phyloP scores from a whole-genome alignment of 2,888 invertebrate genomes.

The Pycnomerus fuliginosus region DNA sequence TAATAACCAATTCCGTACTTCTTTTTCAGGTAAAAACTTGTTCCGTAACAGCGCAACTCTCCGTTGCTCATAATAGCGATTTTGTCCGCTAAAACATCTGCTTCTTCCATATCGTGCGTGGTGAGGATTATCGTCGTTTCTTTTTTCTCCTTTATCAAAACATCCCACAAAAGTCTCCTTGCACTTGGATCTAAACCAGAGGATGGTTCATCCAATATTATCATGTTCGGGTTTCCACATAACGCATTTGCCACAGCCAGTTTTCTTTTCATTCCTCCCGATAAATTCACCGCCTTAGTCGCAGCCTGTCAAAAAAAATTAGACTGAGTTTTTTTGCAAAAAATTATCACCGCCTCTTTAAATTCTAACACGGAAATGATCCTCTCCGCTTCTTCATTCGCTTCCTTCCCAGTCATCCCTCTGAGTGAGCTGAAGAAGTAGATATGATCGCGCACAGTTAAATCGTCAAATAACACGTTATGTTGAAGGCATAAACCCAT shows the following conservation, averaged over 20 bases:
- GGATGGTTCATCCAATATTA: conserved; percentile 69
- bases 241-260: conserved; percentile 70
- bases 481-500: conserved; percentile 78
- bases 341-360: conserved; percentile 21
- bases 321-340: not conserved
- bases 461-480: conserved; percentile 72
- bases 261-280: conserved; percentile 73
- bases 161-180: conserved; percentile 73
- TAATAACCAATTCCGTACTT: conserved; percentile 79
- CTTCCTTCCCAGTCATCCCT: conserved; percentile 43
- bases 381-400: conserved; percentile 21
- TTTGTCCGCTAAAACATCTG: conserved; percentile 77
- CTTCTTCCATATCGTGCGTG: conserved; percentile 86
- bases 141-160: conserved; percentile 66
- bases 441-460: conserved; percentile 76
- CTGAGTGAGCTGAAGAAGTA: conserved; percentile 72
- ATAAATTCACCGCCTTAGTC: too few species aligned
- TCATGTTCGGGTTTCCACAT: conserved; percentile 67
- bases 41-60: conserved; percentile 71
- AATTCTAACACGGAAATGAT: conserved; percentile 24
- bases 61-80: conserved; percentile 82
- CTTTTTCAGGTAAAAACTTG: conserved; percentile 73
- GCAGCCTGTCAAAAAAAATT: too few species aligned
- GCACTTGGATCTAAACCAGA: conserved; percentile 83
- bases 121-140: conserved; percentile 75